Evolutionary conservation across 1,140 invertebrate genomes (phyloP), one percentile per base, ranked within the genome.

Genomic region (Aphelinus certus): DNA sequence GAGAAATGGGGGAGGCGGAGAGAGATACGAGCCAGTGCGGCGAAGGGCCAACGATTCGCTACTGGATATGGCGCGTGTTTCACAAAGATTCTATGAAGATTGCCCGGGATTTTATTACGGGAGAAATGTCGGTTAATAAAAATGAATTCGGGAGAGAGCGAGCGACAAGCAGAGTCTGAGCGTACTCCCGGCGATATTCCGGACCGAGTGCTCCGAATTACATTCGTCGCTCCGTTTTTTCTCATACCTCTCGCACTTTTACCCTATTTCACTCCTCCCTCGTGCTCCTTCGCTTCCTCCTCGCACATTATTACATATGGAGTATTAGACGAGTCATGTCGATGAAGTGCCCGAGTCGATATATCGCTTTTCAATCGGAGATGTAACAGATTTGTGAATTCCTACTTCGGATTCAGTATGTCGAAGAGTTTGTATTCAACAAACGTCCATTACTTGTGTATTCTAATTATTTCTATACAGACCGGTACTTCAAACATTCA

Each of bases 61-160:
- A 86, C 86, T 83, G 83, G 84, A 86, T 26, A 64, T 87, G 85
- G 84, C 85, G 85, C 86, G 84, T 87, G 87, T 88, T 86, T 87
- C 85, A 83, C 84, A 86, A 88, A 87, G 87, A 88, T 88, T 88
- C 86, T 87, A 88, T 86, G 86, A 88, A 88, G 87, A 88, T 88
- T 88, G 86, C 83, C 82, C 82, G 79, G 83, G 81, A 85, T 88
- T 88, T 88, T 88, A 88, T 88, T 87, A 87, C 86, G 83, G 83
- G 81, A 86, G 85, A 88, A 87, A 87, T 84, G 87, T 87, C 83
- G 87, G 86, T 88, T 88, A 88, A 88, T 88, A 88, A 88, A 88
- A 88, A 87, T 88, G 85, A 88, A 88, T 86, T 86, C 82, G 79
- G 77, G 75, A 69, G 67, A 64, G 75, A 55, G 73, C 60, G 70